These are phyloP conservation scores for Andrena hattorfiana DNA, from an alignment of 2,888 invertebrate species.

Conservation along the genomic window DNA sequence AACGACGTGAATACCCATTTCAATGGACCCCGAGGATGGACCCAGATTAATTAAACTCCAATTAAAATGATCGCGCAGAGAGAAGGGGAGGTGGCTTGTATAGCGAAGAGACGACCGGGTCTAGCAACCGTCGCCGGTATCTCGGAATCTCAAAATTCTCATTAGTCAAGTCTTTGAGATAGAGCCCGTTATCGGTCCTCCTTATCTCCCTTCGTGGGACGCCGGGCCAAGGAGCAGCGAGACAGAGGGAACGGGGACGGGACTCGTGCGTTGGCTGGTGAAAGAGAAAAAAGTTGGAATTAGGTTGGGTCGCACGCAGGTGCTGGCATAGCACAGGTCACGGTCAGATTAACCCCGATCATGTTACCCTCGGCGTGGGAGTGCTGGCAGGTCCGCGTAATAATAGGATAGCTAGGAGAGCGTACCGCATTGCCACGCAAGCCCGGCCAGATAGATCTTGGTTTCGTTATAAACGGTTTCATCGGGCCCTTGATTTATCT, in stretches of 20 bases:
- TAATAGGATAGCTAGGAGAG: conserved; percentile 81
- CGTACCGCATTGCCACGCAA: conserved; percentile 61
- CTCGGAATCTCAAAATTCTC: conserved; percentile 52
- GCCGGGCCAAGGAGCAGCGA: conserved; percentile 1
- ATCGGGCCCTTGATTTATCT: conserved; percentile 76
- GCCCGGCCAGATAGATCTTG: conserved; percentile 69
- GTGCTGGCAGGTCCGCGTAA: conserved; percentile 81
- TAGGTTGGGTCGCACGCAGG: conserved; percentile 76
- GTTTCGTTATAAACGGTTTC: conserved; percentile 76
- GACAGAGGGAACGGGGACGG: conserved; percentile 17
- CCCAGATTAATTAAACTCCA: conserved; percentile 35
- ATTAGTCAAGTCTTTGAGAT: conserved; percentile 52
- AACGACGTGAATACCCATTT: not conserved
- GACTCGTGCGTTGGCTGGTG: conserved; percentile 22
- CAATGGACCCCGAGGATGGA: not conserved
- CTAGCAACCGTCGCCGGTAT: conserved; percentile 26
- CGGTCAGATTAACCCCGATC: conserved; percentile 85
- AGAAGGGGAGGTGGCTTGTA: not conserved
- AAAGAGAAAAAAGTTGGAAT: conserved; percentile 65
- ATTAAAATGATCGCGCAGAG: conserved; percentile 22
- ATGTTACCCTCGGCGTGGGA: conserved; percentile 84
- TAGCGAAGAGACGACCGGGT: not conserved
- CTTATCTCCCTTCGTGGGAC: conserved; percentile 61
- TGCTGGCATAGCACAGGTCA: conserved; percentile 81
- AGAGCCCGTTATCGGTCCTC: conserved; percentile 47